Evolutionary conservation across 2,888 invertebrate species (phyloP), one percentile per base, ranked within the genome.

Genomic region (Trachelus stipa): DNA sequence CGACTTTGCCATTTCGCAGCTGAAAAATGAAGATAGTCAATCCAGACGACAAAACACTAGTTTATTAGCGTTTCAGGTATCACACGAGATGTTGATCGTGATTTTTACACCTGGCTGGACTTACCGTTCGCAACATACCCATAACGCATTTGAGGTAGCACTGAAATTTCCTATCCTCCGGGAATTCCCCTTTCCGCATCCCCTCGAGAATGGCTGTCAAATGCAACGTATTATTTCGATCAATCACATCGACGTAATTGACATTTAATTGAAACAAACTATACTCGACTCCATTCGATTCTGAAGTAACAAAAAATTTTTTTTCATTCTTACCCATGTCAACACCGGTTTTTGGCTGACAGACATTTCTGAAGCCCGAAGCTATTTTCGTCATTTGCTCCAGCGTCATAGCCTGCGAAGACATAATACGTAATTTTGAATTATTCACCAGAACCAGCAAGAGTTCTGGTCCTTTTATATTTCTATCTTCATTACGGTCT

Each of bases 341-440:
- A 11, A 92, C 92, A 84, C 94, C 93, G 77, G 92, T 93, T 91
- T 95, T 96, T 2, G 94, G 94, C 79, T 93, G 92, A 83, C 95
- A 96, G 0, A 93, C 92, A 86, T 94, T 95, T 74, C 95, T 92
- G 91, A 95, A 93, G 86, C 94, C 92, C 88, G 93, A 94, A 1
- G 93, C 93, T 0, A 95, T 93, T 31, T 94, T 93, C 85, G 89
- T 93, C 87, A 96, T 92, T 90, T 96, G 95, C 78, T 94, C 94
- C 91, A 92, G 78, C 2, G 83, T 78, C 81, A 87, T 79, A 31
- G 79, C 88, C 88, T 88, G 35, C 9, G n/a, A 69, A 68, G 33
- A 23, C 9, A 3, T 23, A 56, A 9, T 9, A 56, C 56, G 23
- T 56, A 23, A 56, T 56, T 23, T 56, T 9, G 6, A 6, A 56